Evolutionary conservation across 2,113 vertebrate genomes (phyloP).

Genomic region (Prunella fulvescens): DNA sequence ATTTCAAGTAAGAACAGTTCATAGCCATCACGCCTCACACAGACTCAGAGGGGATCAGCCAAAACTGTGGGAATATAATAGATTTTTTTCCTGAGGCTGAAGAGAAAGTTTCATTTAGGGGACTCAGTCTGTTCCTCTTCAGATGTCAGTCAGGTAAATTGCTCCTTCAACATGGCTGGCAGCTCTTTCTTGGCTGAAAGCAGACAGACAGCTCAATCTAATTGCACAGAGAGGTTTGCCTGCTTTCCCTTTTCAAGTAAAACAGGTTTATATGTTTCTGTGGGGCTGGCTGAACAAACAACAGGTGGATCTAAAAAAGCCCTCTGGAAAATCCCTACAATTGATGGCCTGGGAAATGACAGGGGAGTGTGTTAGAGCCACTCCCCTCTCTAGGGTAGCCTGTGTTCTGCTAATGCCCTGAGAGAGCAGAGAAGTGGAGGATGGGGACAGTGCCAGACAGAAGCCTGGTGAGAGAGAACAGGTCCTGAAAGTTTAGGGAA

Average conservation of each 20-base stretch:
- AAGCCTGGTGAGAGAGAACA: neutral
- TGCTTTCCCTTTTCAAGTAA: slow-evolving; percentile 23
- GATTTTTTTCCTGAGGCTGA: neutral
- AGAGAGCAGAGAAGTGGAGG: neutral
- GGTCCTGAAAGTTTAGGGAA: neutral
- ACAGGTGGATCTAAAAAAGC: slow-evolving; percentile 40
- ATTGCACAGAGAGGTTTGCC: neutral
- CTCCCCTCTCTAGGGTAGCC: neutral
- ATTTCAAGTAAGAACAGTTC: neutral
- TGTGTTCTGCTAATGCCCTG: neutral
- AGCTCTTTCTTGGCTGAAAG: neutral
- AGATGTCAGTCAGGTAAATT: slow-evolving; percentile 6
- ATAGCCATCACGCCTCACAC: neutral
- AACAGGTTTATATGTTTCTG: slow-evolving; percentile 36
- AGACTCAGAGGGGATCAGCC: neutral
- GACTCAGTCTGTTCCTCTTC: neutral
- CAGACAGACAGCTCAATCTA: slow-evolving; percentile 3
- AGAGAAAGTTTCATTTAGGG: neutral
- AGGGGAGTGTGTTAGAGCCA: neutral
- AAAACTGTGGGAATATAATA: neutral
- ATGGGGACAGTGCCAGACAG: neutral
- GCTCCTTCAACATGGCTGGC: neutral
- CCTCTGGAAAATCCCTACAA: slow-evolving; percentile 23
- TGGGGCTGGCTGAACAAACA: slow-evolving; percentile 19
- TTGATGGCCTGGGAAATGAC: neutral